A percentile compares a stretch with the other conserved stretches of the same genome.
These are phyloP conservation scores for Seriola rivoliana DNA, from an alignment of 2,113 vertebrate genomes.

Conservation along the genomic window DNA sequence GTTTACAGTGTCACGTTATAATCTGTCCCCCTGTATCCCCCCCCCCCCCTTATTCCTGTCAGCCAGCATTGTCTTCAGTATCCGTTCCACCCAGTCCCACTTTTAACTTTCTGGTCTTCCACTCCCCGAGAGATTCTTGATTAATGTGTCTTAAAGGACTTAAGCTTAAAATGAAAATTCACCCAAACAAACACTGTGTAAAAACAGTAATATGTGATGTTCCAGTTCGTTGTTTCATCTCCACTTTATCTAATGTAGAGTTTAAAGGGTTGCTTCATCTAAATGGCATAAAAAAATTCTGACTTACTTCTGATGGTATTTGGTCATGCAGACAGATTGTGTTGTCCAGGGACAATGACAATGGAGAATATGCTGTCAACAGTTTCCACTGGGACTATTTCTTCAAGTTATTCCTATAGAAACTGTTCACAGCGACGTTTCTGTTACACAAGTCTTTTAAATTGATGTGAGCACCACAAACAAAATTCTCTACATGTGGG, in stretches of 20 bases:
- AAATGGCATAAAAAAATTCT: not conserved
- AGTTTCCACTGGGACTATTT: not conserved
- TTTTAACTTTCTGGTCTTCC: constrained; percentile 15
- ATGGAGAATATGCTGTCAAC: no score
- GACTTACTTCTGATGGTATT: no score
- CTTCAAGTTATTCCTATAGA: not conserved
- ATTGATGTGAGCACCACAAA: no score
- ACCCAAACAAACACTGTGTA: constrained; percentile 19
- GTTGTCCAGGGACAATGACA: no score
- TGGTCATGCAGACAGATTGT: no score
- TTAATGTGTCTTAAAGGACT: constrained; percentile 3
- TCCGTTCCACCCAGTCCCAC: constrained; percentile 25
- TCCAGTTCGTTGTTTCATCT: not conserved
- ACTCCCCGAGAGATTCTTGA: constrained; percentile 30
- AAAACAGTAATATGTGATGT: constrained; percentile 3
- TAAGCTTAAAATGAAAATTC: constrained; percentile 44
- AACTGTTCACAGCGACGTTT: no score
- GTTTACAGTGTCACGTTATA: constrained; percentile 54
- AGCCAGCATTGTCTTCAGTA: constrained; percentile 48
- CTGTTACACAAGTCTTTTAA: no score
- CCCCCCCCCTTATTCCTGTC: constrained; percentile 53
- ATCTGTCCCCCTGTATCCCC: constrained; percentile 53
- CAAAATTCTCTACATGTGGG: no score
- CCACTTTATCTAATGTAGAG: not conserved
- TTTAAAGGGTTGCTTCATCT: not conserved